Evolutionary conservation across 2,113 vertebrate species (phyloP), one percentile per base, ranked within the genome.

Genomic region (Pteronura brasiliensis): DNA sequence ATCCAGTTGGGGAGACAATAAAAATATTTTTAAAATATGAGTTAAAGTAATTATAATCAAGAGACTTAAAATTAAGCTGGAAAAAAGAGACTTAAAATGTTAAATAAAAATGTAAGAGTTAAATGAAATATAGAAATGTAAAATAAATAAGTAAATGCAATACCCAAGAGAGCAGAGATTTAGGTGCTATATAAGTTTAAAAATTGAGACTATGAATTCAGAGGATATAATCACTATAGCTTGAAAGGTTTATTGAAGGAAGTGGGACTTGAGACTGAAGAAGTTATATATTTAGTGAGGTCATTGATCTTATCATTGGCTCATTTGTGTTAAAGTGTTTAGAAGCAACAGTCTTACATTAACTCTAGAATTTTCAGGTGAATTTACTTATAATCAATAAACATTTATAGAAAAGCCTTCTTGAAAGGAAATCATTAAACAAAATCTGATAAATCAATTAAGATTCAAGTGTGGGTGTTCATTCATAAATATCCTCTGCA

Each of bases 401-500:
- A 36, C 25, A 44, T 52, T 18, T 11, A 49, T 52, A 63, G 11
- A 39, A 83, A 10, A 3, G 3, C 52, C 42, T 88, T 65, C 57
- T 86, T 91, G 27, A 95, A 65, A 95, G n/a, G 17, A 88, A 93
- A 93, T 65, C 7, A 65, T 89, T 94, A 29, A 96, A 59, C 17
- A 85, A 92, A 93, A 80, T 67, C 44, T 80, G 61, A 84, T 76
- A 57, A 86, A 67, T 93, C 34, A 86, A 34, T 91, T 81, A 47
- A 84, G 18, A 83, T 39, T 88, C 77, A 86, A 61, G 36, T 82
- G 10, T 90, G 39, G 80, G 25, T 52, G 23, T 90, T 83, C 67
- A 65, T 95, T 97, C 63, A 88, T 79, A 67, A 59, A 93, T 95
- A 93, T 90, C 44, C 21, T 77, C 25, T 72, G 36, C n/a, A 89